Percentiles rank a stretch among this genome's conserved stretches.
Conservation (phyloP, 2,113 vertebrate genomes). For the Dicaeum eximium region DNA sequence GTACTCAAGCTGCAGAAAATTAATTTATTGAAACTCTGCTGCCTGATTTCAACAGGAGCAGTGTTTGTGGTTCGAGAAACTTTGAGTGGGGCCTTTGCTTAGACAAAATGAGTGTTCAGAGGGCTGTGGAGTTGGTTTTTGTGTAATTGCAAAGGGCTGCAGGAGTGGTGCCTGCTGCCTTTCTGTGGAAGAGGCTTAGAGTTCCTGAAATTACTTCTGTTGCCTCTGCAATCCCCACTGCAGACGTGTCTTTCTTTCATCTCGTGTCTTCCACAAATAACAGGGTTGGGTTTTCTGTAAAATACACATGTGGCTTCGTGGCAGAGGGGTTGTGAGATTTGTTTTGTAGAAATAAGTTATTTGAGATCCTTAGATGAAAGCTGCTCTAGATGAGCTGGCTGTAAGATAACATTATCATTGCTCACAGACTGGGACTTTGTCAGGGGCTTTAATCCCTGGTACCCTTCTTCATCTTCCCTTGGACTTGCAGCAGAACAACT, state of each 20-base stretch:
- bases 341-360: not conserved
- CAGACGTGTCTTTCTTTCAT: not conserved
- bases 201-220: conserved; percentile 27
- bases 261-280: not conserved
- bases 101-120: not conserved
- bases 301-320: not conserved
- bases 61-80: not conserved
- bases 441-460: not conserved
- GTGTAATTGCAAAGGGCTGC: not conserved
- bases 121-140: not conserved
- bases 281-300: not conserved
- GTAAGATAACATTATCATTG: not conserved
- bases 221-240: conserved; percentile 44
- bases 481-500: not conserved
- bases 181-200: not conserved
- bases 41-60: not conserved
- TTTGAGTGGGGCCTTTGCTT: not conserved
- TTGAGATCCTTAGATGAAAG: conserved; percentile 34
- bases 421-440: not conserved
- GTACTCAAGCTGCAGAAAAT: not conserved
- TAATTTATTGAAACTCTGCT: not conserved
- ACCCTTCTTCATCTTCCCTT: not conserved
- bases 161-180: not conserved
- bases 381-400: not conserved
- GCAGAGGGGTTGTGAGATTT: not conserved